Evolutionary conservation across 2,888 invertebrate species (phyloP).

Genomic region (Lasioglossum morio): DNA sequence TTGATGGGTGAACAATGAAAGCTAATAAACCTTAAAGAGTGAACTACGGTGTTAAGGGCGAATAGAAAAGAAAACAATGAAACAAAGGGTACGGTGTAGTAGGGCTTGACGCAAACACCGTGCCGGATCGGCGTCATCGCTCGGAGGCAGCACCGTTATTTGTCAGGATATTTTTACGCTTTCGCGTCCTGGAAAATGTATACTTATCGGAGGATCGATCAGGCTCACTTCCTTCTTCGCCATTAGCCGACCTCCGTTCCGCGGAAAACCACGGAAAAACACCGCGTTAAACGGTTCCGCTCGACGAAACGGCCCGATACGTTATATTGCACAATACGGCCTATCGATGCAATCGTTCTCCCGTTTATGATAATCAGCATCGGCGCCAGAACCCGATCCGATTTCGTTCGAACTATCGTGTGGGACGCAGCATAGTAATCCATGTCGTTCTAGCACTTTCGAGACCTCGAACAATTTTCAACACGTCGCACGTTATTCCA

Average conservation of each 20-base stretch:
- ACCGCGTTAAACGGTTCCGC: constrained; percentile 29
- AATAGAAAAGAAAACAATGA: neutral
- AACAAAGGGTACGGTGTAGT: too few species aligned
- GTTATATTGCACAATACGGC: constrained; percentile 39
- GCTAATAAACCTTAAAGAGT: too few species aligned
- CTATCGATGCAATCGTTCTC: constrained; percentile 43
- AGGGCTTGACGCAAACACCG: constrained; percentile 41
- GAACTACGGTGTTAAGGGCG: neutral
- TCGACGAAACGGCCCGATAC: constrained; percentile 7
- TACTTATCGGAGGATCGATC: constrained; percentile 45
- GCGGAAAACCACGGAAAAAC: constrained; percentile 21
- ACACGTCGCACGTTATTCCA: neutral
- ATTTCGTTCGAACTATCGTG: neutral
- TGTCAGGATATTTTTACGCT: constrained; percentile 56
- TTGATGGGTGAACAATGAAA: too few species aligned
- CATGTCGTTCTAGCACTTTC: neutral
- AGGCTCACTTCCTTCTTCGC: constrained; percentile 47
- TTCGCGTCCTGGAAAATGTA: constrained; percentile 52
- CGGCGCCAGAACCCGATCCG: constrained; percentile 9
- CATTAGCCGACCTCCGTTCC: constrained; percentile 36
- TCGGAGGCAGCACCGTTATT: constrained; percentile 39
- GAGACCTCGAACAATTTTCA: neutral
- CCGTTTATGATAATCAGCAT: constrained; percentile 58
- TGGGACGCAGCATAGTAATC: neutral
- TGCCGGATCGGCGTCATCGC: constrained; percentile 33